A percentile compares a stretch with the other conserved stretches of the same genome.
Conservation (phyloP, 2,888 invertebrate genomes). For the Phortica okadai region DNA sequence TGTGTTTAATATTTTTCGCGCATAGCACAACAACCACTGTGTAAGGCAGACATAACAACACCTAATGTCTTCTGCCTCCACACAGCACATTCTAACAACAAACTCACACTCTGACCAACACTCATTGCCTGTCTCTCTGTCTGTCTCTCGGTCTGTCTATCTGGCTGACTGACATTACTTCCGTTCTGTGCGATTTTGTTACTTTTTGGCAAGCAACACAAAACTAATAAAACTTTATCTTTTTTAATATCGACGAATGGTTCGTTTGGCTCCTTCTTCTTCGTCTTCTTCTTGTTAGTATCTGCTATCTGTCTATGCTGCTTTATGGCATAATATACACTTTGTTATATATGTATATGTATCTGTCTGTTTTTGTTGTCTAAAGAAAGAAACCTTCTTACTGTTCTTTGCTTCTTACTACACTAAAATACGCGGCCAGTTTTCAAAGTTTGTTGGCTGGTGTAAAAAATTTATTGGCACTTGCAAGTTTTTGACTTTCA, state of each 20-base stretch:
- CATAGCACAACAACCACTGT: conserved; percentile 15
- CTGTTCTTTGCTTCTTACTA: neutral
- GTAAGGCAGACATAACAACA: neutral
- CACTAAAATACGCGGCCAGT: neutral
- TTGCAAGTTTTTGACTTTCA: neutral
- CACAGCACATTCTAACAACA: neutral
- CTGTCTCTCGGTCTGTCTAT: no score
- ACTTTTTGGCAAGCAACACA: conserved; percentile 34
- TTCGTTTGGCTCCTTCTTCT: neutral
- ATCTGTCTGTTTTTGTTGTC: neutral
- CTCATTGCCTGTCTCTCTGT: no score
- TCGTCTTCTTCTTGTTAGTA: neutral
- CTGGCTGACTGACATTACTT: neutral
- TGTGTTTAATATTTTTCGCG: conserved; percentile 37
- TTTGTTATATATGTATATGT: no score
- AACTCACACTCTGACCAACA: neutral
- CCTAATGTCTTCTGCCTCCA: conserved; percentile 8
- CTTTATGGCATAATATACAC: neutral
- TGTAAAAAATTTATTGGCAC: neutral
- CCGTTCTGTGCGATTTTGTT: neutral
- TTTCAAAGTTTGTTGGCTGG: neutral
- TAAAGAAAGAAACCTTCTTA: neutral
- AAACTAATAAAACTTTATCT: conserved; percentile 63
- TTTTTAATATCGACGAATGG: conserved; percentile 56
- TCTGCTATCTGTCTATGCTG: neutral